Evolutionary conservation across 2,797 vertebrate genomes (phyloP).

Genomic region (Lycodopsis pacificus): DNA sequence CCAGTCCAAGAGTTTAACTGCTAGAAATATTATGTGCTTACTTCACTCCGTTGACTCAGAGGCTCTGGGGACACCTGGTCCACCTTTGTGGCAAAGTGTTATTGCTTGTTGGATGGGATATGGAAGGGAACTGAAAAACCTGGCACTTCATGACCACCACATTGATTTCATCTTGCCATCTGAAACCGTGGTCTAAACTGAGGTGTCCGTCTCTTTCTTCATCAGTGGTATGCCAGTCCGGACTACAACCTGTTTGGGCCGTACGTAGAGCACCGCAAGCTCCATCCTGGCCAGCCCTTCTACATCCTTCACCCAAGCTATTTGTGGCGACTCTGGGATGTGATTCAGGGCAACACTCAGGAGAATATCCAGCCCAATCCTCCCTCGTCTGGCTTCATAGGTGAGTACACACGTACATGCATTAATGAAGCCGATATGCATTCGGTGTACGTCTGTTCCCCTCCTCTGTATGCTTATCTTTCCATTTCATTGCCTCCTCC

Average conservation of each 20-base stretch:
- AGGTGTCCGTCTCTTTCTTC: conserved; percentile 1
- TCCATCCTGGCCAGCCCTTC: conserved; percentile 91
- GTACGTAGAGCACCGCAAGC: conserved; percentile 90
- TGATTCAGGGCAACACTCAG: conserved; percentile 95
- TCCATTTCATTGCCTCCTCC: conserved; percentile 13
- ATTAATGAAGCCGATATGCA: neutral
- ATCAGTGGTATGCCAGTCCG: conserved; percentile 94
- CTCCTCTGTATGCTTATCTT: conserved; percentile 50
- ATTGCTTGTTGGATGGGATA: neutral
- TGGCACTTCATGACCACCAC: neutral
- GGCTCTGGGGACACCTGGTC: neutral
- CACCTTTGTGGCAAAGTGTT: neutral
- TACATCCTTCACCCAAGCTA: conserved; percentile 98
- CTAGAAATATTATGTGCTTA: neutral
- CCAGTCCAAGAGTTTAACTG: neutral
- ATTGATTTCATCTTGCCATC: neutral
- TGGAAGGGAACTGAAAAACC: neutral
- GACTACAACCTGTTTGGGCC: conserved; percentile 98
- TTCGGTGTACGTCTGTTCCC: conserved; percentile 12
- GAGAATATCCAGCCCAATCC: conserved; percentile 99
- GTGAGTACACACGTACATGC: conserved; percentile 77
- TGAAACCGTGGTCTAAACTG: neutral
- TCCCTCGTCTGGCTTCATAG: conserved; percentile 98
- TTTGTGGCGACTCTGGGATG: conserved; percentile 97
- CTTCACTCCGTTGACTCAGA: neutral